These are phyloP conservation scores for Apamea epomidion DNA, from an alignment of 2,888 invertebrate genomes.

Conservation along the genomic window DNA sequence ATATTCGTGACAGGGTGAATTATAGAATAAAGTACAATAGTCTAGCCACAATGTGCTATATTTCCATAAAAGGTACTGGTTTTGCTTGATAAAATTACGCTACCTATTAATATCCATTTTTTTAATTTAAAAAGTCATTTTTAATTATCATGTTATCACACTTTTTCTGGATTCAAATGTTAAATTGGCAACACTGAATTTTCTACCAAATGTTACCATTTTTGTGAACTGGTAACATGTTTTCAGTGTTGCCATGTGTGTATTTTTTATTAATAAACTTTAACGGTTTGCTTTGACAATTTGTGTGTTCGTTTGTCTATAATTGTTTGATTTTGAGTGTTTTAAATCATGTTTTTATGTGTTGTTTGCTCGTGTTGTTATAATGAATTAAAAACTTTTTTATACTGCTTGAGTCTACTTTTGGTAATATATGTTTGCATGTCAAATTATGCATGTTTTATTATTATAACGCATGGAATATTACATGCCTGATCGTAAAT, in stretches of 20 bases:
- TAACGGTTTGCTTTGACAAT: conserved; percentile 36
- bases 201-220: conserved; percentile 27
- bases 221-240: conserved; percentile 38
- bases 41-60: conserved; percentile 64
- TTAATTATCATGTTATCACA: conserved; percentile 28
- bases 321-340: conserved; percentile 46
- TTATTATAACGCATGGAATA: conserved; percentile 18
- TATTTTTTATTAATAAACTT: conserved; percentile 34
- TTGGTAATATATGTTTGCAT: conserved; percentile 27
- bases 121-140: conserved; percentile 33
- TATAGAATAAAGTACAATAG: conserved; percentile 51
- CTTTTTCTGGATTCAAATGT: conserved; percentile 26
- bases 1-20: conserved; percentile 15
- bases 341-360: conserved; percentile 57
- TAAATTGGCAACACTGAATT: conserved; percentile 36
- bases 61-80: conserved; percentile 60
- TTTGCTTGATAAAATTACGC: conserved; percentile 44
- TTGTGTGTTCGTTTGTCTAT: conserved; percentile 45
- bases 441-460: conserved; percentile 47
- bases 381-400: conserved; percentile 7
- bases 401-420: conserved; percentile 23
- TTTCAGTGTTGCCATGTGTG: conserved; percentile 46
- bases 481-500: background rate
- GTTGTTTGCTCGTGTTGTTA: conserved; percentile 39
- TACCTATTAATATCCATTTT: conserved; percentile 39